Conservation (phyloP, 1,140 invertebrate genomes). For the Drosophila mauritiana region DNA sequence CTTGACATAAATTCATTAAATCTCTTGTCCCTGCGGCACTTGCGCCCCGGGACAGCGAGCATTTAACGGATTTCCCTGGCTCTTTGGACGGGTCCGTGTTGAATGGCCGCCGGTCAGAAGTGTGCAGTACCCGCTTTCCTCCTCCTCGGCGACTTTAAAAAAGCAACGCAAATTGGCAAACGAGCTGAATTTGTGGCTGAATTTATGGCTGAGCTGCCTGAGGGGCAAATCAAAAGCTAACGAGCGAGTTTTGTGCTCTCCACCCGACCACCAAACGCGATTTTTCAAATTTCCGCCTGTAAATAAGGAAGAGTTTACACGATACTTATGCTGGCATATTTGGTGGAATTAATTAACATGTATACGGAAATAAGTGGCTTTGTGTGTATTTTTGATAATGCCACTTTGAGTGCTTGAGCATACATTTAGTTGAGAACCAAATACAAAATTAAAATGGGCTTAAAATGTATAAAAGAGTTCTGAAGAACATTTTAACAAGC, state of each 20-base stretch:
- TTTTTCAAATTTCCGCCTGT: slow-evolving; percentile 13
- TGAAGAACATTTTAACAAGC: too few relatives aligned
- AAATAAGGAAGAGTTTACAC: slow-evolving; percentile 1
- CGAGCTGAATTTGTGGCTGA: slow-evolving; percentile 19
- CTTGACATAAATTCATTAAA: slow-evolving; percentile 70
- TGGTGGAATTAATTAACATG: not conserved
- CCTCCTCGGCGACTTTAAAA: slow-evolving; percentile 16
- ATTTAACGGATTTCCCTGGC: slow-evolving; percentile 49
- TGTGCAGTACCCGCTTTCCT: not conserved
- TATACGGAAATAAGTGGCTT: not conserved
- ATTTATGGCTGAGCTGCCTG: slow-evolving; percentile 17
- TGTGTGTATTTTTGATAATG: too few relatives aligned
- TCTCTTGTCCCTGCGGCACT: slow-evolving; percentile 36
- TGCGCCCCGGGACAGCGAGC: slow-evolving; percentile 35
- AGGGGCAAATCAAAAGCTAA: slow-evolving; percentile 35
- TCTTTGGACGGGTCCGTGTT: slow-evolving; percentile 11
- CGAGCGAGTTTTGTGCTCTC: slow-evolving; percentile 20
- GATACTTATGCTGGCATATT: not conserved
- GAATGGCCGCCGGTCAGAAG: slow-evolving; percentile 36
- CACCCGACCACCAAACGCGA: slow-evolving; percentile 1
- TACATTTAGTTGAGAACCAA: too few relatives aligned
- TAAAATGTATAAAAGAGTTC: too few relatives aligned
- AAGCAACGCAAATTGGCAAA: slow-evolving; percentile 44
- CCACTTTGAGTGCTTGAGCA: too few relatives aligned
- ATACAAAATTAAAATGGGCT: too few relatives aligned